Conservation (phyloP, 2,888 invertebrate genomes). For the Eurytoma californica region DNA sequence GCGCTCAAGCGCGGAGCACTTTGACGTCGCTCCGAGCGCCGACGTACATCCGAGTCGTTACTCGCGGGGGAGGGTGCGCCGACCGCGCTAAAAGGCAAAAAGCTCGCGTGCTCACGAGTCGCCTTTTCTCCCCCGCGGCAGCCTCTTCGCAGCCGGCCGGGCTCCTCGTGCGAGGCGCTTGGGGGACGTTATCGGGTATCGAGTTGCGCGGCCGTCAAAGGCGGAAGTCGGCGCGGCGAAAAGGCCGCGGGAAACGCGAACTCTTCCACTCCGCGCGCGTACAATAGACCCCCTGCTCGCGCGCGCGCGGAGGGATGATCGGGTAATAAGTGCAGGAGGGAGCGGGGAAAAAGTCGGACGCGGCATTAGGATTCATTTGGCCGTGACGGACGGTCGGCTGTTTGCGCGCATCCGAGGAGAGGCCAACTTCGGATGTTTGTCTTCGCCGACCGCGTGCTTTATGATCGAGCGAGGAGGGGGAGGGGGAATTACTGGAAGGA, state of each 20-base stretch:
- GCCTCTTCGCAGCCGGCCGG: slow-evolving; percentile 25
- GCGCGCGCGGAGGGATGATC: no score
- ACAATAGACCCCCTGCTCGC: no score
- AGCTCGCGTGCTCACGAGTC: slow-evolving; percentile 18
- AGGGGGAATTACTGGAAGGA: slow-evolving; percentile 26
- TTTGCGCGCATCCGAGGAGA: not conserved
- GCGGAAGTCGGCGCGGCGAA: not conserved
- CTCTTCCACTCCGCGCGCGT: not conserved
- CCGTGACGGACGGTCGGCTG: slow-evolving; percentile 9
- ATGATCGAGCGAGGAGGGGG: slow-evolving; percentile 17
- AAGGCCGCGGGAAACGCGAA: slow-evolving; percentile 28
- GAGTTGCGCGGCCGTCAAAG: slow-evolving; percentile 30
- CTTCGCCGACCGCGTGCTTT: slow-evolving; percentile 29
- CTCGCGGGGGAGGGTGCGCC: not conserved
- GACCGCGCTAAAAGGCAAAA: slow-evolving; percentile 8
- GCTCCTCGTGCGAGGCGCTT: slow-evolving; percentile 57
- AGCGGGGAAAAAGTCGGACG: not conserved
- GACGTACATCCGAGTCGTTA: not conserved
- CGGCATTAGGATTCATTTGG: slow-evolving; percentile 38
- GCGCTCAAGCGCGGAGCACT: not conserved
- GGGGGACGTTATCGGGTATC: slow-evolving; percentile 53
- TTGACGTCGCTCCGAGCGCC: slow-evolving; percentile 1
- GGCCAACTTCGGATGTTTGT: slow-evolving; percentile 37
- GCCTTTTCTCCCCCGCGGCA: not conserved
- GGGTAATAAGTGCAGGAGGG: no score